Percentiles rank a stretch among this genome's conserved stretches.
These are phyloP conservation scores for Protobothrops mucrosquamatus DNA, from an alignment of 2,113 vertebrate species.

Conservation along the genomic window DNA sequence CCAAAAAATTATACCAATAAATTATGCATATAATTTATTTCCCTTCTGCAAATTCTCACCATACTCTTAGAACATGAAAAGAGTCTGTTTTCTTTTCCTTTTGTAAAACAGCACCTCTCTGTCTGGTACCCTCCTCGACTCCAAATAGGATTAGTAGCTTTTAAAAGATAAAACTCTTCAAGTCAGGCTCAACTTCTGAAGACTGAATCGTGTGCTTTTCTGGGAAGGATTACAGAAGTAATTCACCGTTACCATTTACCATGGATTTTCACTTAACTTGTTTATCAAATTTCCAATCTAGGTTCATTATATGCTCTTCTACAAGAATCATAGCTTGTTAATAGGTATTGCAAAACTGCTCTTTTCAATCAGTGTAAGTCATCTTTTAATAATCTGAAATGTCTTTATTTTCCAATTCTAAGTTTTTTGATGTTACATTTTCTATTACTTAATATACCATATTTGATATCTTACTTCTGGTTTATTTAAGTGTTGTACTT, in stretches of 20 bases:
- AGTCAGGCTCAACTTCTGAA: background rate
- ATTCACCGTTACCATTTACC: background rate
- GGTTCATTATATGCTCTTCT: background rate
- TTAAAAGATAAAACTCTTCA: background rate
- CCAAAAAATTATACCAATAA: too few species aligned
- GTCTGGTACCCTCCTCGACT: background rate
- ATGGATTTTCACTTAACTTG: background rate
- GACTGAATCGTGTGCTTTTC: background rate
- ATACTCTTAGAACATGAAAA: slow-evolving; percentile 20
- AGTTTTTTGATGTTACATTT: background rate
- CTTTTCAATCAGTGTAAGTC: background rate
- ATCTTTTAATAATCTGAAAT: background rate
- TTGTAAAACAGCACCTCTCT: slow-evolving; percentile 33
- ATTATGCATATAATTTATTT: slow-evolving; percentile 6
- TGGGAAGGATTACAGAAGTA: background rate
- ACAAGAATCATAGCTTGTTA: background rate
- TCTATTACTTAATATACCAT: background rate
- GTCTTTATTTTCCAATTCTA: background rate
- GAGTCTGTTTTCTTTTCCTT: background rate
- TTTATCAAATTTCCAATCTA: background rate
- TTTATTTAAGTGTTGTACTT: background rate
- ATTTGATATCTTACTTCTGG: background rate
- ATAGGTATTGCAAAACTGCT: background rate
- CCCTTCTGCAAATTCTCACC: slow-evolving; percentile 17
- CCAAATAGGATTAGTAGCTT: background rate